Base-by-base conservation (phyloP, 1,140 invertebrate genomes). In the Lepidotrigona ventralis region DNA sequence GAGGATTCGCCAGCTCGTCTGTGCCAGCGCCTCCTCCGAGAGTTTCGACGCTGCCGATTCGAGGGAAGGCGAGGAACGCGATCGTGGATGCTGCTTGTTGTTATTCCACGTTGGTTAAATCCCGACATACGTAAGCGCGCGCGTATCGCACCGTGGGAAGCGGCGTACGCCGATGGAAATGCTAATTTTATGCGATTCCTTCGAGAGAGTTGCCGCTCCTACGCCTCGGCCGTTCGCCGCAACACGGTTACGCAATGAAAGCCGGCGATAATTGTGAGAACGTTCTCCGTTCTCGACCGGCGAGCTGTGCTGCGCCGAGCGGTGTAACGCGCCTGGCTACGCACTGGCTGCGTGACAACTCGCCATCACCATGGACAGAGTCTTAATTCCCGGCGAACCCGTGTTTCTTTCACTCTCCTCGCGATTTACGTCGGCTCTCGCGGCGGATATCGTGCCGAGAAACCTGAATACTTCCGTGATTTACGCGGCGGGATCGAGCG, bases 181-280 rank as follows among this genome's bases (percentile, higher is more conserved):
- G 90, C 85, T 91, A 87, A 91, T 91, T 88, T 90, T 90, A 90
- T 90, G 89, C 88, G 85, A 88, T 89, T 88, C 85, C 66, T 64
- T 63, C 58, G 66, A 33, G 66, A 29, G n/a, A 29, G n/a, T 26
- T 26, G 63, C 29, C 63, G 81, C 68, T 63, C 76, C 58, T 60
- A 46, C 58, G 21, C 72, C 53, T 46, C 39, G 56, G 21, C 14
- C 14, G 29, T 33, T 53, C 81, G 56, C 77, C 81, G 76, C 69
- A 81, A 76, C 81, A 46, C 68, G 72, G 77, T 89, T 89, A 84
- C 88, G 85, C 84, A 87, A 89, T 89, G 89, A 89, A 89, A 63
- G 39, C 74, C 79, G 63, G 76, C 80, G 74, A 88, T 79, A 86
- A 81, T 87, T 85, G 85, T 81, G 85, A 89, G 85, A 89, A 88